A percentile compares a stretch with the other conserved stretches of the same genome.
These are phyloP conservation scores for Phainopepla nitens DNA, from an alignment of 2,113 vertebrate genomes.

Conservation along the genomic window DNA sequence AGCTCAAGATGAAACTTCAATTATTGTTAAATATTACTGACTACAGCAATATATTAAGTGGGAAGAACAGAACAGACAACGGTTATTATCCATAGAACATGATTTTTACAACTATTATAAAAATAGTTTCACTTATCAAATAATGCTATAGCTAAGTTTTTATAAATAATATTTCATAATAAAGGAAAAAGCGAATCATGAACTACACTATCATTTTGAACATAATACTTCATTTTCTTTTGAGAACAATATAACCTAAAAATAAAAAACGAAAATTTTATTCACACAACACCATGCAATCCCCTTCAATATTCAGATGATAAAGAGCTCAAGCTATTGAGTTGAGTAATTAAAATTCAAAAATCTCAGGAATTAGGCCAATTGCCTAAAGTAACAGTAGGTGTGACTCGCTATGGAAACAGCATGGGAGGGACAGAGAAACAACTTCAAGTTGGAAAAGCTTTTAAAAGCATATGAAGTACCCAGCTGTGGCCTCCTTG, in stretches of 20 bases:
- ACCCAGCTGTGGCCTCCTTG: slow-evolving; percentile 30
- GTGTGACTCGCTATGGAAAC: slow-evolving; percentile 12
- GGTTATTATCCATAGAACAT: background rate
- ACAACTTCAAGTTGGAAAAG: background rate
- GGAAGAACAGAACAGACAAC: background rate
- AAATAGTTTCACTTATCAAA: background rate
- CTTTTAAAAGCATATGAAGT: slow-evolving; percentile 3
- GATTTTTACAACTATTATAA: background rate
- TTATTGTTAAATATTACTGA: background rate
- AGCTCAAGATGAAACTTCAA: background rate
- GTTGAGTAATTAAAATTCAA: background rate
- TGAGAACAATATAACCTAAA: background rate
- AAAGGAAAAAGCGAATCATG: background rate
- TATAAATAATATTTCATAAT: background rate
- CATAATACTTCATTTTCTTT: background rate
- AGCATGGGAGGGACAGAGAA: background rate
- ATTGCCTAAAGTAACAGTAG: background rate
- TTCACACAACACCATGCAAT: background rate
- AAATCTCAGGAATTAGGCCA: background rate
- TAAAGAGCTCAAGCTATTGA: background rate
- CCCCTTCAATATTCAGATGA: background rate
- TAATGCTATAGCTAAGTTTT: background rate
- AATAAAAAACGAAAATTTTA: background rate
- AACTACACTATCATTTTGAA: background rate
- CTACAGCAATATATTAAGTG: background rate